These are phyloP conservation scores for Coracias cyanogaster DNA, from an alignment of 2,797 vertebrate species.

Conservation along the genomic window DNA sequence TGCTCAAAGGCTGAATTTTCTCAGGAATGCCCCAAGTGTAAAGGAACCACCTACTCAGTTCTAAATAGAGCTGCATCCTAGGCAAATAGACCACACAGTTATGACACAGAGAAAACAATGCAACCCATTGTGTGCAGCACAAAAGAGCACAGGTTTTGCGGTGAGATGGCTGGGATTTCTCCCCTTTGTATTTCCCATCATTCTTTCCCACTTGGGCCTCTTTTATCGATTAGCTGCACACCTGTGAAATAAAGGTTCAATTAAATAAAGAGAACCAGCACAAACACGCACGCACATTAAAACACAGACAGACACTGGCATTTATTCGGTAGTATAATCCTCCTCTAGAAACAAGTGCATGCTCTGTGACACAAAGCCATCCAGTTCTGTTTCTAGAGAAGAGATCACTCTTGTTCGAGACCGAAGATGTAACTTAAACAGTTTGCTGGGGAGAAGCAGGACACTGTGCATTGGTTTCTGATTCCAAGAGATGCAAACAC, in stretches of 20 bases:
- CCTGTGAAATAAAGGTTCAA: not conserved
- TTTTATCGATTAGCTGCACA: constrained; percentile 34
- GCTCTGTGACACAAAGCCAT: not conserved
- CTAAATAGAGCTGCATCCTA: not conserved
- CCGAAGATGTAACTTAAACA: not conserved
- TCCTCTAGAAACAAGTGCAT: not conserved
- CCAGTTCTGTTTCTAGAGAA: not conserved
- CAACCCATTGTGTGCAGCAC: not conserved
- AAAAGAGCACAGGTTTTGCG: not conserved
- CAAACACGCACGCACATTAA: not conserved
- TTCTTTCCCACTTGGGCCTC: not conserved
- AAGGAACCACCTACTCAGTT: not conserved
- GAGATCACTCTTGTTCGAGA: not conserved
- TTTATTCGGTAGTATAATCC: not conserved
- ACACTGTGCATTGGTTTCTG: not conserved
- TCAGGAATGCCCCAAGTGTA: not conserved
- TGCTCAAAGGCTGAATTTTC: not conserved
- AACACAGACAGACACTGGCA: not conserved
- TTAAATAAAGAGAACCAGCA: not conserved
- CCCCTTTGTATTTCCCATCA: not conserved
- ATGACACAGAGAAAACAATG: not conserved
- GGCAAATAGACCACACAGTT: not conserved
- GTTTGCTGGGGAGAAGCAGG: not conserved
- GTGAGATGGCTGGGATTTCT: not conserved
- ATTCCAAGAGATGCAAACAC: not conserved